phyloP scores from a whole-genome alignment of 1,140 invertebrate species.

The Scaptodrosophila lebanonensis region DNA sequence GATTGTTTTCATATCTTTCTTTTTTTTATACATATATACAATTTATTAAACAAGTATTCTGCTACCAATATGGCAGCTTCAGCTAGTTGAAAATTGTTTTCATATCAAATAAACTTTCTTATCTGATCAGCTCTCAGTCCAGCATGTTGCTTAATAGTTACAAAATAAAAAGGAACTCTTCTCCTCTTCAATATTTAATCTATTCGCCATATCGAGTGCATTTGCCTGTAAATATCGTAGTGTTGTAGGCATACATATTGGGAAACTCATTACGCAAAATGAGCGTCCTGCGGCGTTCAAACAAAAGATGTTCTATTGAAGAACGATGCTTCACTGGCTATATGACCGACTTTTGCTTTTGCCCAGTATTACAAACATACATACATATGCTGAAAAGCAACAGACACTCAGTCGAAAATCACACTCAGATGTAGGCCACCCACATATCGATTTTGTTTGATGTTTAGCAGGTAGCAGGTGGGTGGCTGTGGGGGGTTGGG shows the following conservation, averaged over 20 bases:
- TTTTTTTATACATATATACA: too few relatives aligned
- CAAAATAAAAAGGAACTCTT: too few relatives aligned
- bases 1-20: too few relatives aligned
- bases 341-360: too few relatives aligned
- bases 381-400: slow-evolving; percentile 1
- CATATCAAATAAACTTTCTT: too few relatives aligned
- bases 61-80: too few relatives aligned
- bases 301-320: slow-evolving; percentile 63
- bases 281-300: slow-evolving; percentile 71
- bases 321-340: too few relatives aligned
- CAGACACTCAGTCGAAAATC: background rate
- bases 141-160: too few relatives aligned
- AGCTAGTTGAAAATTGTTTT: too few relatives aligned
- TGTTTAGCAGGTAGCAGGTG: slow-evolving; percentile 50
- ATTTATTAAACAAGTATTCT: too few relatives aligned
- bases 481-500: too few relatives aligned
- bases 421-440: slow-evolving; percentile 20
- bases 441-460: slow-evolving; percentile 72
- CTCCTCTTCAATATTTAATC: slow-evolving; percentile 7
- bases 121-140: too few relatives aligned
- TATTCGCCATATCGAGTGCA: slow-evolving; percentile 7
- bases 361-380: slow-evolving; percentile 58
- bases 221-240: slow-evolving; percentile 12
- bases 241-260: slow-evolving; percentile 27
- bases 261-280: slow-evolving; percentile 73